Percentiles rank a stretch among this genome's conserved stretches.
These are phyloP conservation scores for Ptychadena robeensis DNA, from an alignment of 2,797 vertebrate genomes.

Conservation along the genomic window DNA sequence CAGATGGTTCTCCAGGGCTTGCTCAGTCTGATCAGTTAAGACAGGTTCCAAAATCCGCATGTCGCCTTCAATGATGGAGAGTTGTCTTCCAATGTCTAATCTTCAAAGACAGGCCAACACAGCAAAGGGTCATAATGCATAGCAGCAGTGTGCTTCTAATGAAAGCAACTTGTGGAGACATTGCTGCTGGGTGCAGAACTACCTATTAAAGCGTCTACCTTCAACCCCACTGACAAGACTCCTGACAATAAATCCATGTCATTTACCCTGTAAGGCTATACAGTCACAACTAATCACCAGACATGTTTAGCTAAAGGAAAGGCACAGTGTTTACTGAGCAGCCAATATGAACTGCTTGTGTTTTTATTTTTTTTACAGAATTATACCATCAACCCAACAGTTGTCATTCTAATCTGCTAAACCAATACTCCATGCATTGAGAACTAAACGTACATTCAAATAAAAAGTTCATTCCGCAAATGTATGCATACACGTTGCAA, in stretches of 20 bases:
- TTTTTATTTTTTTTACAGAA: background rate
- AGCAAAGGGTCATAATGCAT: background rate
- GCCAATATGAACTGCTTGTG: background rate
- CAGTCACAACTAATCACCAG: conserved; percentile 1
- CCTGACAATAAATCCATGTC: conserved; percentile 1
- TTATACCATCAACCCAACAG: background rate
- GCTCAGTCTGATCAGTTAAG: conserved; percentile 4
- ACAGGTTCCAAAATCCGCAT: conserved; percentile 23
- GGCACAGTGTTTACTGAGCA: background rate
- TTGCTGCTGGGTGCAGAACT: conserved; percentile 6
- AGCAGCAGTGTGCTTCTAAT: background rate
- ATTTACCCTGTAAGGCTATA: background rate
- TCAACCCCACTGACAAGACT: background rate
- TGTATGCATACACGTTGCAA: too few species aligned
- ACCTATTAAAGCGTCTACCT: background rate
- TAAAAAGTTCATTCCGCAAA: too few species aligned
- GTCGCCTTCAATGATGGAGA: background rate
- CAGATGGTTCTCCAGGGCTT: background rate
- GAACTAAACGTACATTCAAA: background rate
- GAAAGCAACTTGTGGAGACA: background rate
- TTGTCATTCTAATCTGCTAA: background rate
- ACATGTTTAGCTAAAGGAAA: background rate
- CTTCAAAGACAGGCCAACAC: background rate
- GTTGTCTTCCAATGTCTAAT: conserved; percentile 7
- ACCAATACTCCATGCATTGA: background rate